Percentiles rank a stretch among this genome's conserved stretches.
phyloP scores from a whole-genome alignment of 2,113 vertebrate species.

The Triplophysa siluroides region DNA sequence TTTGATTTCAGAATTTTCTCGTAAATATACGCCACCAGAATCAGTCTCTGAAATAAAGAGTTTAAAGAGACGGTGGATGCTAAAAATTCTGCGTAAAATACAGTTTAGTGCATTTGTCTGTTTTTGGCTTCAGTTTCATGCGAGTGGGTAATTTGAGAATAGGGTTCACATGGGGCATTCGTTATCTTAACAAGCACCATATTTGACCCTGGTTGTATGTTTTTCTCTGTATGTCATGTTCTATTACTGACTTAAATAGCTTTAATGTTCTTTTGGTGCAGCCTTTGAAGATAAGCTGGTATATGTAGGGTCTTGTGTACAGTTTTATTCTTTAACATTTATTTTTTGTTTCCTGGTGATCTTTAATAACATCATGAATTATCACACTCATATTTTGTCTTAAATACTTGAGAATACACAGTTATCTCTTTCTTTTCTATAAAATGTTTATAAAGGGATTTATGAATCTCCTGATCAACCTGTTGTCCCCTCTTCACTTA shows the following conservation, averaged over 20 bases:
- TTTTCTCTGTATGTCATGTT: constrained; percentile 62
- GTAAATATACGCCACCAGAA: background rate
- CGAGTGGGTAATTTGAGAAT: constrained; percentile 39
- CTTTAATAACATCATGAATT: background rate
- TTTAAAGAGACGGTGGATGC: background rate
- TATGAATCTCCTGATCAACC: background rate
- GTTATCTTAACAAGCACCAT: constrained; percentile 57
- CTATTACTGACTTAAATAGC: constrained; percentile 51
- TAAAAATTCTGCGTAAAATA: constrained; percentile 35
- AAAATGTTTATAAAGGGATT: constrained; percentile 1
- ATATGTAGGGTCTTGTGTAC: background rate
- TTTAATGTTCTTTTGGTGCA: constrained; percentile 35
- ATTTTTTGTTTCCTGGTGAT: background rate
- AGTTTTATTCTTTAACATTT: constrained; percentile 4
- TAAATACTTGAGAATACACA: background rate
- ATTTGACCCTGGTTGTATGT: constrained; percentile 63
- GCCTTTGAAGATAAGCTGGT: constrained; percentile 42
- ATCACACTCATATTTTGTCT: background rate
- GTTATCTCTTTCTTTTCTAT: background rate
- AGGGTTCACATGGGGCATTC: constrained; percentile 44
- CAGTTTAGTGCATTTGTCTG: constrained; percentile 31
- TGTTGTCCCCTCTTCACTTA: background rate
- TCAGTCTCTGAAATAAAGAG: background rate
- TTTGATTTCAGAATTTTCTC: background rate
- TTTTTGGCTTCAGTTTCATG: constrained; percentile 43